These are phyloP conservation scores for Nasonia longicornis DNA, from an alignment of 1,140 invertebrate species.

Conservation along the genomic window DNA sequence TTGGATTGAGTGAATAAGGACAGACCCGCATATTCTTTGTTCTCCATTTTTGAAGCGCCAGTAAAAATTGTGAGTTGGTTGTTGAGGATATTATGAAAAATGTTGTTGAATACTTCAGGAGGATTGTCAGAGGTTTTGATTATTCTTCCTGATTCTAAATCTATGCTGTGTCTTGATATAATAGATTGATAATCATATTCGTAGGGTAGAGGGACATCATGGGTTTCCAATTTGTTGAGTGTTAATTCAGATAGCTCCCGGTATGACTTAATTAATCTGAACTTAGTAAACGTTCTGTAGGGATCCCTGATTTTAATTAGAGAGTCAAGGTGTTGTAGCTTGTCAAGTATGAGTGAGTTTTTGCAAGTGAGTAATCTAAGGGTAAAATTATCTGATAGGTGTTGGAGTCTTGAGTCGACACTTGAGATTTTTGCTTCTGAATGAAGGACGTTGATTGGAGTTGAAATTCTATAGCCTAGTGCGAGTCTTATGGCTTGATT, in stretches of 20 bases:
- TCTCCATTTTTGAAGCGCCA: not conserved
- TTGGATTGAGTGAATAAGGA: not conserved
- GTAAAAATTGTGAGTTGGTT: not conserved
- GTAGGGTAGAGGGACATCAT: not conserved
- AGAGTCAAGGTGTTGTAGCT: not conserved
- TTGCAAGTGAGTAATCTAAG: not conserved
- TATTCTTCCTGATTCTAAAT: not conserved
- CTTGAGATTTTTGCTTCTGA: not conserved
- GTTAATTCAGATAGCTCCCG: not conserved
- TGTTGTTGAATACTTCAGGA: not conserved
- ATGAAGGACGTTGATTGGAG: not conserved
- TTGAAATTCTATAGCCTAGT: slow-evolving; percentile 3
- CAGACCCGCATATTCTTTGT: not conserved
- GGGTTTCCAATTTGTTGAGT: no score
- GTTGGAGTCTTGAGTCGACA: not conserved
- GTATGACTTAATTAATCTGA: not conserved
- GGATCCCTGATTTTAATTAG: not conserved
- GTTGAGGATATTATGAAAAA: not conserved
- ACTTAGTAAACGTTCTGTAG: not conserved
- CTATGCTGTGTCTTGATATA: not conserved
- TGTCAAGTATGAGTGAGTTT: not conserved
- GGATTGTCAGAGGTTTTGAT: not conserved
- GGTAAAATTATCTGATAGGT: slow-evolving; percentile 13
- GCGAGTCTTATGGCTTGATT: slow-evolving; percentile 17
- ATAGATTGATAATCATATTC: not conserved